Percentiles rank a stretch among this genome's conserved stretches.
phyloP scores from a whole-genome alignment of 1,140 invertebrate species.

The Zaprionus lachaisei region DNA sequence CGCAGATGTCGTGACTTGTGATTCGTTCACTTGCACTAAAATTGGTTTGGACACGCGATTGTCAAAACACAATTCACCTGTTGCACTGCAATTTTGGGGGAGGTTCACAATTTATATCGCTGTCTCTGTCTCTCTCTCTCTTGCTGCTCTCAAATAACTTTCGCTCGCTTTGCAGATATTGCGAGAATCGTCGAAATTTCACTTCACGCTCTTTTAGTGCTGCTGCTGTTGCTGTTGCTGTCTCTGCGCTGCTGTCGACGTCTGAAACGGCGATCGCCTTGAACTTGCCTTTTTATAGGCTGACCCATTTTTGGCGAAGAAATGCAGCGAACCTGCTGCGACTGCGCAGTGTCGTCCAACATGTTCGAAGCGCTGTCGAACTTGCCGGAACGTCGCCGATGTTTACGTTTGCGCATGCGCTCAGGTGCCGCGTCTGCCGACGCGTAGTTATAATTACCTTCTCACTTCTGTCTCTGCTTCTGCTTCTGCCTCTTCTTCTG shows the following conservation, averaged over 20 bases:
- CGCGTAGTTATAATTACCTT: conserved; percentile 48
- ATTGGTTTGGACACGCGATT: conserved; percentile 54
- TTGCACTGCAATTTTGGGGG: conserved; percentile 45
- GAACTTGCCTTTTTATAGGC: conserved; percentile 86
- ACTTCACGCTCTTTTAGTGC: conserved; percentile 31
- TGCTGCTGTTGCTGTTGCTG: conserved; percentile 22
- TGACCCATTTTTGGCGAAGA: conserved; percentile 85
- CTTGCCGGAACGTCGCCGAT: neutral
- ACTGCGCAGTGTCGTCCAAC: conserved; percentile 39
- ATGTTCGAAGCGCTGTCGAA: conserved; percentile 43
- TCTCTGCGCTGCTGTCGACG: conserved; percentile 55
- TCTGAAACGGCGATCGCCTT: conserved; percentile 85
- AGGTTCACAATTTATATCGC: conserved; percentile 39
- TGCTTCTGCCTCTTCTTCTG: conserved; percentile 18
- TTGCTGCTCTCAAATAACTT: conserved; percentile 26
- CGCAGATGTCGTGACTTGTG: conserved; percentile 35
- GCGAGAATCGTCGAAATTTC: conserved; percentile 24
- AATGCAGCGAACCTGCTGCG: conserved; percentile 55
- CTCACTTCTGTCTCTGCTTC: conserved; percentile 30
- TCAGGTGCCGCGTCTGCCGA: conserved; percentile 4
- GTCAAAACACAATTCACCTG: conserved; percentile 70
- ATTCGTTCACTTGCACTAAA: conserved; percentile 52
- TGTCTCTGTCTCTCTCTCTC: conserved; percentile 24
- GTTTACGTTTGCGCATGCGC: conserved; percentile 18
- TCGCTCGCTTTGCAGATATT: conserved; percentile 16